Base-by-base conservation (phyloP, 2,888 invertebrate species). In the Smittia sp. region DNA sequence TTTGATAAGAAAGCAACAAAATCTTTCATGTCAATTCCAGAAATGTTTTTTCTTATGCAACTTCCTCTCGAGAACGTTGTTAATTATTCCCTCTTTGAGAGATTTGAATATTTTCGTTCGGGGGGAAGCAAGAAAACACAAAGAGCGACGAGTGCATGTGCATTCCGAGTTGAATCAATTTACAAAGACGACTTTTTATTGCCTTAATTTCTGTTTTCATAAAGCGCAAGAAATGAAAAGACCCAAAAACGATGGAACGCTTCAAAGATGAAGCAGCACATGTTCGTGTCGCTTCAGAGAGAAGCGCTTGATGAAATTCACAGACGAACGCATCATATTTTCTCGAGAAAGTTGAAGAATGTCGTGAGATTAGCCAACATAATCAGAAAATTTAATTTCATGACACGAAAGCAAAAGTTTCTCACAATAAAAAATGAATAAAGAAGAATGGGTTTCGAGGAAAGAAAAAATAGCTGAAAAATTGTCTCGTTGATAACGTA, bases 91-190 rank as follows among this genome's bases (percentile, higher is more conserved):
- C 46, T 46, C 2, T n/a, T 13, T 46, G 11, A 46, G 46, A 46
- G n/a, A 46, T 46, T 46, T 46, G 4, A 2, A 46, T 46, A 46
- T 46, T 46, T n/a, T n/a, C n/a, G n/a, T n/a, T 46, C 15, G 13
- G 46, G 46, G 46, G 46, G n/a, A 2, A 46, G 2, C 9, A 46
- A 9, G 32, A 32, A 32, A 9, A 32, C 32, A 6, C 32, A 32
- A 32, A 46, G n/a, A 46, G 46, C 46, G 11, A 46, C 46, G n/a
- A 46, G 46, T 11, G 46, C 46, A 46, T 46, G 46, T 46, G 46
- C 46, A 46, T 46, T 46, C 46, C 3, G 32, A 32, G 46, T 46
- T 46, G 15, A 46, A n/a, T 46, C 46, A 46, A 46, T 46, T 46
- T 46, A 32, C 32, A 32, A 32, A 46, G 46, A 46, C 46, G 46